Evolutionary conservation across 2,797 vertebrate genomes (phyloP), one percentile per base, ranked within the genome.

Genomic region (Gastrophryne carolinensis): DNA sequence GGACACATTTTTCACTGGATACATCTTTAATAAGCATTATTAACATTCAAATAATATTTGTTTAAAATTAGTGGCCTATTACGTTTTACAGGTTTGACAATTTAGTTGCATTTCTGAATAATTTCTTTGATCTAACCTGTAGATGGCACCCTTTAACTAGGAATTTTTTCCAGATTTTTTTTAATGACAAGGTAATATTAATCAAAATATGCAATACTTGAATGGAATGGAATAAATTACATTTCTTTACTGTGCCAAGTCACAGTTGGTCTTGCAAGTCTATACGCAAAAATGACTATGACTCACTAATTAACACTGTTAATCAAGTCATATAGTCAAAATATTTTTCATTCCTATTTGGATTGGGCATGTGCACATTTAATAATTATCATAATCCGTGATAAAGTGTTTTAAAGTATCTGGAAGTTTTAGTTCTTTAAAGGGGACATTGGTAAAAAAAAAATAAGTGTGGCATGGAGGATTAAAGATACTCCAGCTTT

Each of bases 131-230:
- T 67, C 21, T 49, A 29, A 34, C 73, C 73, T 75, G 63, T 53
- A 75, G 73, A 68, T 75, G 73, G 73, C 73, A 67, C 73, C 54
- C 58, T 67, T 67, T 75, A 75, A 60, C 73, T 75, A 11, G 37
- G 19, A 19, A 75, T 23, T 60, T 67, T 27, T 11, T 53, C 26
- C 27, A 5, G 27, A 62, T 50, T 11, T 62, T 49, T 21, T 13
- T 21, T 4, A 56, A 37, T 4, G 21, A 15, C 19, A n/a, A 69
- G 54, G 35, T 56, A 19, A 56, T 56, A 71, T 32, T 10, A 49
- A 49, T 30, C 39, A 60, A 70, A 58, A 73, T 57, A 58, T 49
- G 52, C 26, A 49, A 58, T 27, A 27, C 39, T 34, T 49, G 12
- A 74, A 41, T 65, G 65, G 52, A 37, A 47, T 34, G 12, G 53